phyloP scores from a whole-genome alignment of 2,888 invertebrate genomes.

The Euplagia quadripunctaria region DNA sequence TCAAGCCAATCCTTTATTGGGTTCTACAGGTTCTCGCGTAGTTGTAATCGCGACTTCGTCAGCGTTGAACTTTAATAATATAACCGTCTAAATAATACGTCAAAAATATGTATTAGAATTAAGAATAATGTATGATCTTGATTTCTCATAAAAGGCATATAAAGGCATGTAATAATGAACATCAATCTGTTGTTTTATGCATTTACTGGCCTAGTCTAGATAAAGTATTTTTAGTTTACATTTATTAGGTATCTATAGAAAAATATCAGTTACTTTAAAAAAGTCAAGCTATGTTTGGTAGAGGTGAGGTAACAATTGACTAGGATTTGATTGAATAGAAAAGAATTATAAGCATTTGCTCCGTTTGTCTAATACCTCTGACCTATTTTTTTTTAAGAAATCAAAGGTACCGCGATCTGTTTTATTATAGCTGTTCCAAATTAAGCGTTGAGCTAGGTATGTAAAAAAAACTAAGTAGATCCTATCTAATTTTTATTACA shows the following conservation, averaged over 20 bases:
- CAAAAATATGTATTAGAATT: no score
- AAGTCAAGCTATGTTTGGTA: not conserved
- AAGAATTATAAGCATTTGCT: not conserved
- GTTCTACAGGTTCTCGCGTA: not conserved
- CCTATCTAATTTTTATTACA: slow-evolving; percentile 46
- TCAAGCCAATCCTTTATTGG: not conserved
- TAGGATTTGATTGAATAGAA: not conserved
- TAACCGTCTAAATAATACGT: no score
- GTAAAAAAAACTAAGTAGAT: slow-evolving; percentile 30
- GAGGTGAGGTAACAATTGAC: not conserved
- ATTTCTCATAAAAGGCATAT: not conserved
- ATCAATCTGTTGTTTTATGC: not conserved
- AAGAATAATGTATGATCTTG: not conserved
- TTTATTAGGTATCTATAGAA: not conserved
- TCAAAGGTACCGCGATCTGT: not conserved
- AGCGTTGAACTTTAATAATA: not conserved
- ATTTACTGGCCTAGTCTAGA: not conserved
- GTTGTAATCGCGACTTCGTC: not conserved
- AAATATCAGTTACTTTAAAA: not conserved
- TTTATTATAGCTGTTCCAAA: slow-evolving; percentile 1
- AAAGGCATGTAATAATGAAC: not conserved
- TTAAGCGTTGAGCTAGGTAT: not conserved
- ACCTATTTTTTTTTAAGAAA: not conserved
- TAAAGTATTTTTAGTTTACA: not conserved
- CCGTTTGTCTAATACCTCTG: not conserved